These are phyloP conservation scores for Chrysogorgia sp. DNA, from an alignment of 92 coral and sea anemone species.

Conservation along the genomic window DNA sequence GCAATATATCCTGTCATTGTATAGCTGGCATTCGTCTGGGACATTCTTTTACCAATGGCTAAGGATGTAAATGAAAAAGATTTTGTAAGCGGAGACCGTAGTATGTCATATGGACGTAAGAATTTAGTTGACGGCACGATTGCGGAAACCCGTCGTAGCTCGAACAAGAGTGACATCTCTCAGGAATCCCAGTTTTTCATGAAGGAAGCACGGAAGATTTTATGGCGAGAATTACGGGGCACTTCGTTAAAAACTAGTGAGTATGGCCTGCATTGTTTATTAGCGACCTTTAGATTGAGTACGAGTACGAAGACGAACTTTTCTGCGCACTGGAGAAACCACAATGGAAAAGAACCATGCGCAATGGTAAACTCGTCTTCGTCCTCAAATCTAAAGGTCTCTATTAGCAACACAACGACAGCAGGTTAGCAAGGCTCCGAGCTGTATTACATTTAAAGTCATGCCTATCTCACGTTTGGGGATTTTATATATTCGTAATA, in stretches of 20 bases:
- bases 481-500: too few species aligned
- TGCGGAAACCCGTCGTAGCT: slow-evolving; percentile 64
- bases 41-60: slow-evolving; percentile 81
- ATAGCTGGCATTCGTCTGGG: slow-evolving; percentile 83
- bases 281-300: too few species aligned
- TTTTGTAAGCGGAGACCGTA: slow-evolving; percentile 78
- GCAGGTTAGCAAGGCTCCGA: too few species aligned
- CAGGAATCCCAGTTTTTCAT: slow-evolving; percentile 63
- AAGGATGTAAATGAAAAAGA: slow-evolving; percentile 71
- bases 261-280: too few species aligned
- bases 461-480: too few species aligned
- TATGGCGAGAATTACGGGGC: slow-evolving; percentile 81
- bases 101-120: slow-evolving; percentile 85
- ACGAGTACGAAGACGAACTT: too few species aligned
- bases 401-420: too few species aligned
- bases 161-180: slow-evolving; percentile 52
- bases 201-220: slow-evolving; percentile 68
- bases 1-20: not conserved
- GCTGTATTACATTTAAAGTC: too few species aligned
- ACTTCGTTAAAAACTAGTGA: slow-evolving; percentile 73
- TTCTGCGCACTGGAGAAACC: too few species aligned
- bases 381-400: too few species aligned
- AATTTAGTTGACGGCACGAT: slow-evolving; percentile 29
- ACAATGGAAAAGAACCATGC: too few species aligned
- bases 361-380: too few species aligned